Evolutionary conservation across 2,113 vertebrate genomes (phyloP), one percentile per base, ranked within the genome.

Genomic region (Struthio camelus): DNA sequence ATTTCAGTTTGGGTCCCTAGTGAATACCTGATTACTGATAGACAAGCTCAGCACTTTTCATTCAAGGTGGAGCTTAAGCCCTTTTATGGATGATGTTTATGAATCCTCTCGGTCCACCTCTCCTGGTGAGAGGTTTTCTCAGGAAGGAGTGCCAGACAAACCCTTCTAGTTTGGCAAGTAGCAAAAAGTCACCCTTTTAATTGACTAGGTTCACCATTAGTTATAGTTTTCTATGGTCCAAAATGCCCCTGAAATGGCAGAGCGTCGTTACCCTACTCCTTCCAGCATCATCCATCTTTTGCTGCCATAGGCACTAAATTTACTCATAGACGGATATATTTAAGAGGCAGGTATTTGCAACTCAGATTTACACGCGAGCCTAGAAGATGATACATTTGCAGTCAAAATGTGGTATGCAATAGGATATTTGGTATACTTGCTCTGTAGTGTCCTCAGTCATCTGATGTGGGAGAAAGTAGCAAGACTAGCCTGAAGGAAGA

Each of bases 401-500:
- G 46, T 28, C 79, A 80, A 80, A 75, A 48, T 76, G 59, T 42
- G 25, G 71, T 73, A 51, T 59, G 69, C 73, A 94, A 50, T 53
- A 46, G 64, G 75, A 62, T 54, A 82, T 54, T 93, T 51, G n/a
- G 73, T 76, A 51, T 53, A 78, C 80, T 80, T 77, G 46, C 20
- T 81, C 66, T 66, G 48, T 59, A 64, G 50, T 92, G 44, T 36
- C 88, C 59, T 75, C 28, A 65, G 56, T 58, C 42, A 91, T 59
- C 50, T 80, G 38, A 66, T 66, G 54, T 13, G 11, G 75, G 96
- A 78, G 93, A 64, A 93, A 94, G 65, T 48, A 64, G 40, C 87
- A 62, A 38, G 48, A 80, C 34, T 67, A 62, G 19, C 76, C 72
- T 36, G 67, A 48, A 89, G 77, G 88, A 95, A 95, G 89, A 96